phyloP scores from a whole-genome alignment of 1,140 invertebrate genomes.

The Acromyrmex charruanus region DNA sequence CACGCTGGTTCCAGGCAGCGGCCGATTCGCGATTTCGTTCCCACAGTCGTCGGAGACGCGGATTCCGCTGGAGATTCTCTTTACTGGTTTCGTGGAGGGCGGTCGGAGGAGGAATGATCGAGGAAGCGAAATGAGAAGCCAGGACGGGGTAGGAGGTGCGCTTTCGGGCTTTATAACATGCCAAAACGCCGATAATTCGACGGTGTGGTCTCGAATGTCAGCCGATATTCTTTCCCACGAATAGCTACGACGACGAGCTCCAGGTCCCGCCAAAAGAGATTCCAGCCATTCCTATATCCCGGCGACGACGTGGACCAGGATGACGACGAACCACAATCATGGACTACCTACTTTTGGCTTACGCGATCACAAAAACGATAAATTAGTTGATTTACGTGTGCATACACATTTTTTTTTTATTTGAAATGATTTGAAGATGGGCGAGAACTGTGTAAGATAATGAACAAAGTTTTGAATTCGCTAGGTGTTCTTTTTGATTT shows the following conservation, averaged over 20 bases:
- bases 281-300: conserved; percentile 81
- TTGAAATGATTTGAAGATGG: conserved; percentile 76
- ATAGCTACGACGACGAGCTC: conserved; percentile 75
- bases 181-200: conserved; percentile 87
- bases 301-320: conserved; percentile 55
- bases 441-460: conserved; percentile 51
- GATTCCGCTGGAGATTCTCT: conserved; percentile 82
- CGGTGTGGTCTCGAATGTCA: conserved; percentile 84
- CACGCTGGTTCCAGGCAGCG: conserved; percentile 75
- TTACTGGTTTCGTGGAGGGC: conserved; percentile 63
- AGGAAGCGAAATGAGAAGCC: conserved; percentile 26
- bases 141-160: conserved; percentile 57
- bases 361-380: conserved; percentile 84
- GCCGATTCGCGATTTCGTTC: conserved; percentile 80
- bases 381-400: conserved; percentile 85
- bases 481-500: neutral
- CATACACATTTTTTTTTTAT: conserved; percentile 75
- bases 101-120: conserved; percentile 25
- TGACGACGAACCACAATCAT: conserved; percentile 26
- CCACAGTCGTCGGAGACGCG: conserved; percentile 82
- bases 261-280: conserved; percentile 81
- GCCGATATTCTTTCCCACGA: conserved; percentile 84
- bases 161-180: conserved; percentile 83
- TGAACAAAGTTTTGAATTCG: neutral
- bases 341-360: conserved; percentile 61